Evolutionary conservation across 1,140 invertebrate genomes (phyloP), one percentile per base, ranked within the genome.

Genomic region (Hylaeus volcanicus): DNA sequence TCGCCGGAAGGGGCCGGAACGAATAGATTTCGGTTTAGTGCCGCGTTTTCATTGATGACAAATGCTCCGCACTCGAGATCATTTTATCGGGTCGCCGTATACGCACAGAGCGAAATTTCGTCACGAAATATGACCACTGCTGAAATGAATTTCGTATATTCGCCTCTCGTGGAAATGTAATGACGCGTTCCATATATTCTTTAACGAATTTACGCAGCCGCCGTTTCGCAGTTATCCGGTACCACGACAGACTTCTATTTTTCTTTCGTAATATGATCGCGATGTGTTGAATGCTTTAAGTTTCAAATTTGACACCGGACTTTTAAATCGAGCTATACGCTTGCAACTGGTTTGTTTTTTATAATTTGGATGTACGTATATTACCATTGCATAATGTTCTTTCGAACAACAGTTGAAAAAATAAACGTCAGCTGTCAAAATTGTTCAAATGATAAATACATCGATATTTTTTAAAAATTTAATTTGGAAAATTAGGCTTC

Each of bases 1-100:
- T 37, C 43, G 41, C 48, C n/a, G 43, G 11, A 63, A 63, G 26
- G 6, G 45, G 61, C 58, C 15, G 58, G 26, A 5, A 61, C 51
- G 58, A 61, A 73, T 61, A 51, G 72, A 63, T 74, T 74, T 63
- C 37, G 14, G 43, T 37, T 37, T 12, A 63, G 51, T 51, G 37
- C 26, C 37, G 45, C 60, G n/a, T 63, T 74, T 63, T 63, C 72
- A 74, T 63, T 45, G 72, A 41, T 61, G 58, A 63, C 60, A 63
- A 74, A 74, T 74, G 60, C 72, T n/a, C 6, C 8, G 26, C 26
- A 37, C 14, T 11, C 58, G 72, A 63, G 26, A n/a, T 11, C 14
- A 1, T 63, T 74, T 63, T 45, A 63, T 63, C n/a, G n/a, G 58
- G 14, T 11, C 9, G 26, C 26, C 58, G 12, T 37, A 6, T 4